phyloP scores from a whole-genome alignment of 2,797 vertebrate species.

The Petrocephalus sullivani region DNA sequence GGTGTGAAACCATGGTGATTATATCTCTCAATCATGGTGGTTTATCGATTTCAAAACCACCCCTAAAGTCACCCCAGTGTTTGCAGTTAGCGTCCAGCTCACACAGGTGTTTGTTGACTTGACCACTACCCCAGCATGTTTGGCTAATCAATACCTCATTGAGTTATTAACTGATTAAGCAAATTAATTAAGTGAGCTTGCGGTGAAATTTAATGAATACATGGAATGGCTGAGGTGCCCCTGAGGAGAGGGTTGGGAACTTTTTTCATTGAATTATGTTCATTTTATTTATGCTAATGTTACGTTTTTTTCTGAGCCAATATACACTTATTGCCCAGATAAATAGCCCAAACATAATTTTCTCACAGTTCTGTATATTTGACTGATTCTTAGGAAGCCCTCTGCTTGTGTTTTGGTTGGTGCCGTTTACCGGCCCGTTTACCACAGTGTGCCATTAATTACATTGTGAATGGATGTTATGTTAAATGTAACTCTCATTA shows the following conservation, averaged over 20 bases:
- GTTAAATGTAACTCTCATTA: background rate
- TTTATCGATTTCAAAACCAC: background rate
- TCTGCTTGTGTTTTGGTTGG: background rate
- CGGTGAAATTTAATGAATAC: background rate
- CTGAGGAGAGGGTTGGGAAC: background rate
- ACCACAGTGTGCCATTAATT: background rate
- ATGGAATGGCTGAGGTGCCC: background rate
- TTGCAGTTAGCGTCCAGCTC: background rate
- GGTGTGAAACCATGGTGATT: background rate
- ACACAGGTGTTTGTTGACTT: background rate
- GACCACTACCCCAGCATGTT: background rate
- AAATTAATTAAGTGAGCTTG: background rate
- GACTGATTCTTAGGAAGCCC: background rate
- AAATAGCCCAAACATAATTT: background rate
- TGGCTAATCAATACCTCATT: background rate
- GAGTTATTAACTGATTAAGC: background rate
- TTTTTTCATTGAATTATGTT: background rate
- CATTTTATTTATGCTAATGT: background rate
- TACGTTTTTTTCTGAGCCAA: background rate
- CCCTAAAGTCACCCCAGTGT: background rate
- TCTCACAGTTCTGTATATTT: background rate
- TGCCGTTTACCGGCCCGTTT: background rate
- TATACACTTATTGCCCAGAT: background rate
- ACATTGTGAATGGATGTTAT: background rate
- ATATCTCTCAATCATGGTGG: background rate